Evolutionary conservation across 2,113 vertebrate genomes (phyloP).

Genomic region (Tyrannus savana): DNA sequence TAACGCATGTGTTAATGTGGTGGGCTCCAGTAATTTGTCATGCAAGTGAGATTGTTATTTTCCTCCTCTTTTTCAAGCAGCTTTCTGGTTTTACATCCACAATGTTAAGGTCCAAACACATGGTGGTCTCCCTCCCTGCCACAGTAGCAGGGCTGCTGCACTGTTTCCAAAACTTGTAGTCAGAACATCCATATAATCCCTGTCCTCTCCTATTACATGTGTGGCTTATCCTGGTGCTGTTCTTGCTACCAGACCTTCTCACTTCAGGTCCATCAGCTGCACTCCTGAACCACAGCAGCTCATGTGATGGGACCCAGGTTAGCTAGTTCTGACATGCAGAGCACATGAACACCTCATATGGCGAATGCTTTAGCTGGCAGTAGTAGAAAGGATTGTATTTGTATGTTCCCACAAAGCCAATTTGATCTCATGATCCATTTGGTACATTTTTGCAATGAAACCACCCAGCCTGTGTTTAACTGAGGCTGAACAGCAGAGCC

Average conservation of each 20-base stretch:
- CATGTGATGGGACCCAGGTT: not conserved
- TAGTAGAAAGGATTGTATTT: not conserved
- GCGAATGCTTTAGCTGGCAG: not conserved
- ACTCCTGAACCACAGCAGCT: not conserved
- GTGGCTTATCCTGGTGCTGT: not conserved
- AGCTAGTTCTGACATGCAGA: not conserved
- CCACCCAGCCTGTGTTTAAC: not conserved
- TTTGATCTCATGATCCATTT: not conserved
- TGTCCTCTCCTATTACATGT: not conserved
- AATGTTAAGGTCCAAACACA: not conserved
- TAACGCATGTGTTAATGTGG: not conserved
- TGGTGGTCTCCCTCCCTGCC: fast-evolving
- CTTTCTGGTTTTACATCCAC: not conserved
- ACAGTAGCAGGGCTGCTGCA: not conserved
- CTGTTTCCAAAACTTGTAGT: not conserved
- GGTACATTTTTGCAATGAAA: not conserved
- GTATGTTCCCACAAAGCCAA: not conserved
- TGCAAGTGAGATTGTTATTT: not conserved
- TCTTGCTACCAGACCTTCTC: not conserved
- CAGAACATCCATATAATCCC: not conserved
- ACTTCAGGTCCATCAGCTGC: not conserved
- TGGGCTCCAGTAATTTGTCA: not conserved
- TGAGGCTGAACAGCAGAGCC: not conserved
- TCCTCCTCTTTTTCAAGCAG: not conserved
- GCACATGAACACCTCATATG: not conserved